Evolutionary conservation across 2,113 vertebrate genomes (phyloP), one percentile per base, ranked within the genome.

Genomic region (Tapirus terrestris): DNA sequence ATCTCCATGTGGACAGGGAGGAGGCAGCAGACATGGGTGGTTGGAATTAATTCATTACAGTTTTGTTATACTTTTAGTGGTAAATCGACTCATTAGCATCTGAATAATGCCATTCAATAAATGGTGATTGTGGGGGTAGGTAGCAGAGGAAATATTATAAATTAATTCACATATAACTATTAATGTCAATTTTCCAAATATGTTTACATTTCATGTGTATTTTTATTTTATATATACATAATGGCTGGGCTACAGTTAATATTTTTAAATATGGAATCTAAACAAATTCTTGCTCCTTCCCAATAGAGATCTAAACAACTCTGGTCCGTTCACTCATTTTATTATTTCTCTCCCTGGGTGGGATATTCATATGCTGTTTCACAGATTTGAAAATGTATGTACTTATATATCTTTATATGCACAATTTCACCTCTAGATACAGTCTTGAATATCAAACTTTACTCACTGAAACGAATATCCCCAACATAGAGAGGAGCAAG

Each of bases 401-500:
- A 23, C 20, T 48, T 76, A 17, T 12, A 58, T 61, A 76, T 92
- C 82, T 91, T 89, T 61, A 90, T 8, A 31, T 51, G 56, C 12
- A 87, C 75, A 92, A 82, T 79, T 93, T 86, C n/a, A 89, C 67
- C 79, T 68, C 53, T 39, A 95, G 65, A 72, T 10, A 75, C 8
- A 73, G 36, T 29, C 36, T 61, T 0, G 0, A 87, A 82, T 60
- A 75, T n/a, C 70, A 63, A 70, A 76, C 86, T 75, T 89, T 13
- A 53, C 61, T 94, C 56, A n/a, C 14, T 8, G 56, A 97, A 73
- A 92, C 31, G 29, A 88, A 23, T 33, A 39, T 21, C 36, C 87
- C 33, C 58, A 89, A 77, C 5, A 77, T 7, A 14, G 0, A 67
- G 20, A 65, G 20, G 3, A 88, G 75, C 20, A 68, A 73, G 53